Conservation (phyloP, 2,888 invertebrate species). For the Gandaritis pyraliata region DNA sequence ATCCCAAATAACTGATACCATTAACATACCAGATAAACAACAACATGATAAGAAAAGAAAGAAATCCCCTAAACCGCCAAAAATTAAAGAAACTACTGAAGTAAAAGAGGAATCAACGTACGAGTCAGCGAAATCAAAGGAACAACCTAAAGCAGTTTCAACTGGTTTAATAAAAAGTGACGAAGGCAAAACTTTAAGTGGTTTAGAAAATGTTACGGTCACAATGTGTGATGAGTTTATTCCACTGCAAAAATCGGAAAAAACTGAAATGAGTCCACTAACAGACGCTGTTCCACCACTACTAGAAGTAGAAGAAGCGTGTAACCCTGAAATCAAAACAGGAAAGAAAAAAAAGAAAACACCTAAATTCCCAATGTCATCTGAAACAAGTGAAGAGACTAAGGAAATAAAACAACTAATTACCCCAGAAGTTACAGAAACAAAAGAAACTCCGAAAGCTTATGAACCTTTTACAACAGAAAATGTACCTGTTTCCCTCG, state of each 20-base stretch:
- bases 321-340: constrained; percentile 41
- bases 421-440: constrained; percentile 15
- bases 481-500: constrained; percentile 26
- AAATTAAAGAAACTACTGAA: constrained; percentile 35
- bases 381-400: constrained; percentile 11
- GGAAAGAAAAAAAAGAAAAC: constrained; percentile 57
- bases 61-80: constrained; percentile 48
- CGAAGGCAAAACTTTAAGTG: background rate
- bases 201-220: constrained; percentile 21
- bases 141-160: constrained; percentile 11
- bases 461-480: constrained; percentile 22
- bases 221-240: constrained; percentile 12
- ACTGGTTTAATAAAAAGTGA: background rate
- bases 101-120: background rate
- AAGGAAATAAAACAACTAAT: constrained; percentile 22
- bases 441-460: constrained; percentile 8
- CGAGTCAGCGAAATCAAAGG: background rate
- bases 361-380: constrained; percentile 40
- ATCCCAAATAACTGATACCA: constrained; percentile 13
- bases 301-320: constrained; percentile 38
- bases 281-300: constrained; percentile 29
- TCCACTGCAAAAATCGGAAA: constrained; percentile 23
- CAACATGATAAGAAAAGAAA: constrained; percentile 50
- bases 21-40: constrained; percentile 36
- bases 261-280: constrained; percentile 10